These are phyloP conservation scores for Osmerus mordax DNA, from an alignment of 2,113 vertebrate species.

Conservation along the genomic window DNA sequence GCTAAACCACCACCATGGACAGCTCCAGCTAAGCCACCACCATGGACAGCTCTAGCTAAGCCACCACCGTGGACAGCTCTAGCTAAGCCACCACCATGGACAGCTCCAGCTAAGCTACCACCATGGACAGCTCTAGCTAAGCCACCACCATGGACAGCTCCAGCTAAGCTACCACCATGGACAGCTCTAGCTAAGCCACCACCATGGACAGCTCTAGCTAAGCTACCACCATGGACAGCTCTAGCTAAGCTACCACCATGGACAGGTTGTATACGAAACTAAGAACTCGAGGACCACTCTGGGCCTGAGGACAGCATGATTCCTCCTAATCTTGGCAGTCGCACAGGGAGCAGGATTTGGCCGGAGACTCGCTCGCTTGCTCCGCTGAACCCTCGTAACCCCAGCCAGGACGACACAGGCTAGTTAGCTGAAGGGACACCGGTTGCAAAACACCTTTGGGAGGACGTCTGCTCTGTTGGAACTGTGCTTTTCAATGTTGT, in stretches of 20 bases:
- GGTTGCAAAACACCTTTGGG: constrained; percentile 2
- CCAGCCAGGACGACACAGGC: constrained; percentile 6
- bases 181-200: neutral
- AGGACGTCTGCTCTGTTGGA: neutral
- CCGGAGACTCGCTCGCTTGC: neutral
- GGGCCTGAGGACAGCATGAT: constrained; percentile 14
- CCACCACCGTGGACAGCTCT: too few species aligned
- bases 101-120: neutral
- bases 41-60: too few species aligned
- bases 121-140: neutral
- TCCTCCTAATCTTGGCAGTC: constrained; percentile 18
- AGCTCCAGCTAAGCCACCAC: too few species aligned
- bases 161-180: neutral
- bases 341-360: constrained; percentile 35
- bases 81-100: too few species aligned
- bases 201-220: neutral
- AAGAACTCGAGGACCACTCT: constrained; percentile 37
- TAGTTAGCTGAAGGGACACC: constrained; percentile 19
- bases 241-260: neutral
- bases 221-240: neutral
- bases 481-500: neutral
- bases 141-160: neutral
- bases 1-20: neutral
- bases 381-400: neutral
- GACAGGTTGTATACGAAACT: neutral